Evolutionary conservation across 2,797 vertebrate species (phyloP), one percentile per base, ranked within the genome.

Genomic region (Sebastes hubbsi): DNA sequence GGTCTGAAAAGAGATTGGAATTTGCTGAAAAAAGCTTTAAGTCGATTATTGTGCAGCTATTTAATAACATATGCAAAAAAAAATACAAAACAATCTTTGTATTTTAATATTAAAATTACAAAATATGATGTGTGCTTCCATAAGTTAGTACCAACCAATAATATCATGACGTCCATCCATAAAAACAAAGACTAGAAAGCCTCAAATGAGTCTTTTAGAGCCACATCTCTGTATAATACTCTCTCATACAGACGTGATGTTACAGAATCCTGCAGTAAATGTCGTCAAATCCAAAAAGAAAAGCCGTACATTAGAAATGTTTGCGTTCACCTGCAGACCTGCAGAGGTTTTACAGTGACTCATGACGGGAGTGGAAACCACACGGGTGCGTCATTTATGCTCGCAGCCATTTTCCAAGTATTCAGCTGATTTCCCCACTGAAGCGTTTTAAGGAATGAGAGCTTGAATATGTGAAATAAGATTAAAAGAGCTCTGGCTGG

Each of bases 401-500:
- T 67, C 0, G 71, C 75, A 67, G 72, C 49, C 62, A 27, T 82
- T 76, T 78, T 49, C 42, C 18, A 49, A 49, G 18, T 20, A 20
- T 38, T 36, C 38, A 1, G 34, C 73, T 75, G 1, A 73, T 75
- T 78, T 27, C 60, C 22, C 30, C 46, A n/a, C 34, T 72, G 59
- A 55, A 56, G 63, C 25, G 5, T 73, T 73, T 75, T 30, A 68
- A 24, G 56, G 30, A 64, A 46, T 1, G 32, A 77, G 30, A 25
- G 27, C 46, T 20, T 62, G 66, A 62, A 82, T 75, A 80, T 70
- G 27, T 32, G 64, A 64, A 71, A 80, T n/a, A 9, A 27, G 34
- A 63, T 49, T 6, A 59, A 27, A 72, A n/a, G 20, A 10, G 71
- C 76, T 77, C 16, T 24, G 46, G 56, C 16, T 24, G 46, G 56